Conservation (phyloP, 2,888 invertebrate species). For the Xanthia togata region DNA sequence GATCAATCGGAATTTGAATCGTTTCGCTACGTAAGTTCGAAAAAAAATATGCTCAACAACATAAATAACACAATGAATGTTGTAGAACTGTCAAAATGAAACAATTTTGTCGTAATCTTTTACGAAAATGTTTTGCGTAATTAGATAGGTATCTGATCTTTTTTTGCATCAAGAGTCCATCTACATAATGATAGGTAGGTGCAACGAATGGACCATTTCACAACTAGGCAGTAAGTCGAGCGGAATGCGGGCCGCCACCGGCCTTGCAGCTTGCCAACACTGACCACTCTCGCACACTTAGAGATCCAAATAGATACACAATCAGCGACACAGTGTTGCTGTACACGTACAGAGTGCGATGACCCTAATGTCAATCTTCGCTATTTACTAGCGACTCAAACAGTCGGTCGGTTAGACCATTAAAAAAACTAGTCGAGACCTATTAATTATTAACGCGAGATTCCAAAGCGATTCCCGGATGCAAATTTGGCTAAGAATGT, state of each 20-base stretch:
- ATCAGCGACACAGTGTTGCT: conserved; percentile 73
- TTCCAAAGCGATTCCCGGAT: conserved; percentile 5
- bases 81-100: too few relatives aligned
- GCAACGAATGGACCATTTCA: conserved; percentile 86
- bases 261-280: conserved; percentile 88
- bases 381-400: conserved; percentile 49
- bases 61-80: too few relatives aligned
- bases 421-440: conserved; percentile 36
- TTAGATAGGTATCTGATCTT: conserved; percentile 13
- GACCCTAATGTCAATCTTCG: conserved; percentile 71
- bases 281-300: conserved; percentile 86
- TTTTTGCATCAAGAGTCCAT: conserved; percentile 54
- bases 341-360: conserved; percentile 75
- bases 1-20: too few relatives aligned
- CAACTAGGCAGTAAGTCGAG: conserved; percentile 81
- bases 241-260: conserved; percentile 87
- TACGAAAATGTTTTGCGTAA: too few relatives aligned
- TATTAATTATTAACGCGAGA: conserved; percentile 31
- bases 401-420: conserved; percentile 20
- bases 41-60: too few relatives aligned
- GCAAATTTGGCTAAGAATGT: conserved; percentile 10
- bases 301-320: conserved; percentile 79
- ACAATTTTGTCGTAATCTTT: too few relatives aligned
- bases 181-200: conserved; percentile 71
- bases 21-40: too few relatives aligned